Base-by-base conservation (phyloP, 2,888 invertebrate genomes). In the Caenorhabditis zanzibari region DNA sequence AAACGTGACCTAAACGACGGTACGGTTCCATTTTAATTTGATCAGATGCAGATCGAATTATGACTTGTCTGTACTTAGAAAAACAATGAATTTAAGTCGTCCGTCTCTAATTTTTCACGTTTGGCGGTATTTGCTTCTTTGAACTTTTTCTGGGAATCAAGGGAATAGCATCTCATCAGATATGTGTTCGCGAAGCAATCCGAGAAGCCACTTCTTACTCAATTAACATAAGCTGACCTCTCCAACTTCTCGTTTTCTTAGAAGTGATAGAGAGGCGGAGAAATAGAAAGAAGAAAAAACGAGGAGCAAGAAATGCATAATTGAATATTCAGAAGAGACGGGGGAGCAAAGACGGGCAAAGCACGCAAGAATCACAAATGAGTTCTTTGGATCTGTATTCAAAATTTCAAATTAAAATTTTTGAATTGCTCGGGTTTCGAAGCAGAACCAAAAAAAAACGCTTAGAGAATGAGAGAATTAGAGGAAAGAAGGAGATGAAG, bases 161-260 rank as follows among this genome's bases (percentile, higher is more conserved):
- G 54, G 38, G 9, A 56, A 38, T 26, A 61, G 41, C 26, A 52
- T 52, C 76, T 69, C 63, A 63, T 71, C 54, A 32, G 24, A 61
- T 77, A 77, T 71, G 77, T 54, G 79, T 79, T 79, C 77, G 63
- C 12, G n/a, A 26, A 44, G 38, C 63, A 61, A 68, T 77, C 77
- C 52, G 38, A 69, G 63, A 63, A 69, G 69, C 63, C 54, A 63
- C 69, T 77, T 77, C 69, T 54, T 69, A 54, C 61, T 71, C 79
- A 79, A 64, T 79, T 79, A 79, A 56, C 79, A 71, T 38, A 61
- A 59, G 61, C 77, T 79, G 63, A 79, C 79, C 76, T 76, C 63
- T 49, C 28, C n/a, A 58, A 59, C 38, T 59, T 32, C 26, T 61
- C 52, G 59, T 54, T 59, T 41, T 47, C 38, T 19, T 1, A 47